Evolutionary conservation across 53 echinoderm and acorn worm genomes (phyloP).

Genomic region (Hippasteria phrygiana): DNA sequence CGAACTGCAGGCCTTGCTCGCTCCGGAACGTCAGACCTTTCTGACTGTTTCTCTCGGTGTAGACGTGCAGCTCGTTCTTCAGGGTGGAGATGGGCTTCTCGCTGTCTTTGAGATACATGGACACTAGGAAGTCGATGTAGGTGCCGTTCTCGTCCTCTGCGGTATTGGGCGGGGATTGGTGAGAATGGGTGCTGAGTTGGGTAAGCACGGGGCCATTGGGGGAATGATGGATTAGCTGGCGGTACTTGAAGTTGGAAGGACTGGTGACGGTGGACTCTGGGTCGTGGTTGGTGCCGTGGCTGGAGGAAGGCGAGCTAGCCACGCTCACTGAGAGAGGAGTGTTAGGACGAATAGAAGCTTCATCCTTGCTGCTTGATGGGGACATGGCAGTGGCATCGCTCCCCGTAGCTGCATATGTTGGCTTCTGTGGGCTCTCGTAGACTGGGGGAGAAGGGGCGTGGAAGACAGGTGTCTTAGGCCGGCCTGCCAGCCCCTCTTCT

Average conservation of each 20-base stretch:
- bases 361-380: slow-evolving; percentile 16
- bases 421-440: slow-evolving; percentile 39
- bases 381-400: slow-evolving; percentile 14
- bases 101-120: slow-evolving; percentile 89
- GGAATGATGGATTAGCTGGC: slow-evolving; percentile 19
- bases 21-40: slow-evolving; percentile 35
- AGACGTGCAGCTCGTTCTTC: slow-evolving; percentile 92
- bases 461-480: slow-evolving; percentile 89
- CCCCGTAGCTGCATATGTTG: slow-evolving; percentile 15
- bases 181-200: slow-evolving; percentile 67
- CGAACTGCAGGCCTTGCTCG: slow-evolving; percentile 40
- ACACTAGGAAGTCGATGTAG: slow-evolving; percentile 91
- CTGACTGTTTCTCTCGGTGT: slow-evolving; percentile 75
- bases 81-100: slow-evolving; percentile 90
- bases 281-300: neutral
- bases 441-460: slow-evolving; percentile 75
- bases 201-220: slow-evolving; percentile 65
- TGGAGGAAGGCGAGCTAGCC: neutral
- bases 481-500: slow-evolving; percentile 88
- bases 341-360: neutral
- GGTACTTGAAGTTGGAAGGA: slow-evolving; percentile 24
- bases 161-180: neutral
- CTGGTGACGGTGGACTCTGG: neutral
- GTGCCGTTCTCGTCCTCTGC: slow-evolving; percentile 75
- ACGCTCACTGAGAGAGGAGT: slow-evolving; percentile 5